Base-by-base conservation (phyloP, 2,113 vertebrate species). In the Maccullochella peelii region DNA sequence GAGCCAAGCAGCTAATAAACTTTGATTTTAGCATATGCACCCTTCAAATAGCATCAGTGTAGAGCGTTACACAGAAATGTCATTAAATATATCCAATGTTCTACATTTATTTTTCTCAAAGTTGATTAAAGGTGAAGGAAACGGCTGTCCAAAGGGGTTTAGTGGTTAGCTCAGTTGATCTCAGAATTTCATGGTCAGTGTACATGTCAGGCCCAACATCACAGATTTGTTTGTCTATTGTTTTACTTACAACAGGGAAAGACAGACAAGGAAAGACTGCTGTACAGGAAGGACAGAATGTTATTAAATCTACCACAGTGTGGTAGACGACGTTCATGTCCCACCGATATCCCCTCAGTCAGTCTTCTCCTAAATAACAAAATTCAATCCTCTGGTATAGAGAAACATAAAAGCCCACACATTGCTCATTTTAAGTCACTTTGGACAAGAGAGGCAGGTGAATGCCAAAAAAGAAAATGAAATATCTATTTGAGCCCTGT, bases 171-270 rank as follows among this genome's bases (percentile, higher is more conserved):
- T 70, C 42, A 38, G 66, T 78, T 83, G 62, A 66, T 73, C 42
- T 74, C 80, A 38, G 27, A 80, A 73, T 54, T 75, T 80, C 65
- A 83, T n/a, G 27, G 75, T 66, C 38, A 25, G 54, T 55, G 42
- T 61, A 23, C 12, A 59, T 18, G 40, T 52, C 59, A 42, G 44
- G n/a, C 23, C 49, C 27, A 55, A 25, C 68, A 42, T 69, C 50
- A 70, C 25, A 71, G 58, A 84, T 42, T 44, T 75, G 67, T 86
- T 73, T 73, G 75, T 54, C 44, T 80, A 36, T 81, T 66, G 74
- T 62, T 82, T 65, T 50, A 33, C 20, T 62, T 61, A 30, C 42
- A 68, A 78, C 42, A 30, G 49, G 21, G 33, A 68, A 66, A 73
- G 52, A 25, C 40, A 76, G 52, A 68, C 67, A 21, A 72, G 20